phyloP scores from a whole-genome alignment of 2,797 vertebrate genomes.

The Nannoperca obscura region DNA sequence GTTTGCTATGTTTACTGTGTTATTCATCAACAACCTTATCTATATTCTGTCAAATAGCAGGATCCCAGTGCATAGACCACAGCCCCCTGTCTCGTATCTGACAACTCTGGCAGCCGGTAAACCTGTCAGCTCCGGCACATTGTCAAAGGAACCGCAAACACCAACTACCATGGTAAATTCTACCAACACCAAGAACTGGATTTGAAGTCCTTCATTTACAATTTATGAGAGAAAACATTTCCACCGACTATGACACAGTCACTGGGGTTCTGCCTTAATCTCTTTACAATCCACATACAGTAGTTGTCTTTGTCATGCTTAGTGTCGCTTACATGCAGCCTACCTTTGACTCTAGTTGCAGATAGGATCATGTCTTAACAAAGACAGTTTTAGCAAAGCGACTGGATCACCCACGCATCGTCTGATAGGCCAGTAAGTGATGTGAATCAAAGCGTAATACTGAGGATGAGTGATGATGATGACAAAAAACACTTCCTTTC shows the following conservation, averaged over 20 bases:
- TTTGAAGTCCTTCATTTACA: neutral
- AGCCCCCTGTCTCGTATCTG: neutral
- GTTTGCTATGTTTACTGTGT: neutral
- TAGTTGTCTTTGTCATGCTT: neutral
- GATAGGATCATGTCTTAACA: neutral
- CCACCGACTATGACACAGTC: neutral
- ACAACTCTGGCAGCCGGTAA: neutral
- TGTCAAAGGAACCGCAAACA: neutral
- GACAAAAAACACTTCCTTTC: neutral
- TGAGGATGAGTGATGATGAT: neutral
- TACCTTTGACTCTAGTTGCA: constrained; percentile 3
- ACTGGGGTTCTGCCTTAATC: neutral
- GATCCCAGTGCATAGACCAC: neutral
- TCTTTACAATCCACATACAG: neutral
- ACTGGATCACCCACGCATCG: neutral
- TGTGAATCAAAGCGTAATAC: neutral
- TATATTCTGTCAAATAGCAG: neutral
- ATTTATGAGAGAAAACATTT: neutral
- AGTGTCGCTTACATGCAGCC: neutral
- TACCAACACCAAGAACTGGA: neutral
- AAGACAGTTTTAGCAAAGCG: neutral
- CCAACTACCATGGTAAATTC: neutral
- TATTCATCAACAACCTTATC: neutral
- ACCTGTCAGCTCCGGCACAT: neutral
- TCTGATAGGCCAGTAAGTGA: constrained; percentile 19